Percentiles rank a stretch among this genome's conserved stretches.
These are phyloP conservation scores for Corythaeola cristata DNA, from an alignment of 2,113 vertebrate genomes.

Conservation along the genomic window DNA sequence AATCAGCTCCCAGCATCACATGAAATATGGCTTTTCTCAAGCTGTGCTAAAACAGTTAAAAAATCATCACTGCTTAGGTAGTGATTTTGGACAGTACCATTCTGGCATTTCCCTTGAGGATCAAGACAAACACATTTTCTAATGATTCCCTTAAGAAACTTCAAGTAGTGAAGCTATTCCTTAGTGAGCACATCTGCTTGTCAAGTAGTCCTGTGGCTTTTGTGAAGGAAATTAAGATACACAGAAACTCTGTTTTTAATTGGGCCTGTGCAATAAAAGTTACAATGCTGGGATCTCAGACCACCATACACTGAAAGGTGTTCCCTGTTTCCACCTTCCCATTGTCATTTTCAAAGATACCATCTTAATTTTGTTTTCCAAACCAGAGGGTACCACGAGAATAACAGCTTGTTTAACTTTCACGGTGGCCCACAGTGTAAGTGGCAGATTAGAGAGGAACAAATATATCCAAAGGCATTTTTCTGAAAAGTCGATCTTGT, in stretches of 20 bases:
- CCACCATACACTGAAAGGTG: neutral
- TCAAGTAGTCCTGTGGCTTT: neutral
- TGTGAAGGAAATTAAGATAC: neutral
- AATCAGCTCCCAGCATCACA: neutral
- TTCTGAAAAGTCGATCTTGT: neutral
- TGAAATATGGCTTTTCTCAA: neutral
- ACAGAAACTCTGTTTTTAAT: neutral
- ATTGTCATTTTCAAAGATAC: neutral
- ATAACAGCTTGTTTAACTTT: neutral
- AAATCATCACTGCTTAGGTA: neutral
- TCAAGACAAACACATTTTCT: neutral
- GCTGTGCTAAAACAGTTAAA: neutral
- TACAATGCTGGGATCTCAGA: accelerated
- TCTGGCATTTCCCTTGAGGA: neutral
- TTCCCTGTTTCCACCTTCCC: neutral
- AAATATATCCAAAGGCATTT: neutral
- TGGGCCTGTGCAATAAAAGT: neutral
- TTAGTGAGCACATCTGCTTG: neutral
- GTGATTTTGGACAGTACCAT: neutral
- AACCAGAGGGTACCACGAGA: neutral
- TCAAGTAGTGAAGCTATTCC: neutral
- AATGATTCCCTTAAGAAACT: neutral
- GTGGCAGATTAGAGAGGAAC: neutral
- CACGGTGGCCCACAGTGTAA: neutral
- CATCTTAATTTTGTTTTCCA: neutral